phyloP scores from a whole-genome alignment of 2,113 vertebrate species.

The Urocitellus parryii region DNA sequence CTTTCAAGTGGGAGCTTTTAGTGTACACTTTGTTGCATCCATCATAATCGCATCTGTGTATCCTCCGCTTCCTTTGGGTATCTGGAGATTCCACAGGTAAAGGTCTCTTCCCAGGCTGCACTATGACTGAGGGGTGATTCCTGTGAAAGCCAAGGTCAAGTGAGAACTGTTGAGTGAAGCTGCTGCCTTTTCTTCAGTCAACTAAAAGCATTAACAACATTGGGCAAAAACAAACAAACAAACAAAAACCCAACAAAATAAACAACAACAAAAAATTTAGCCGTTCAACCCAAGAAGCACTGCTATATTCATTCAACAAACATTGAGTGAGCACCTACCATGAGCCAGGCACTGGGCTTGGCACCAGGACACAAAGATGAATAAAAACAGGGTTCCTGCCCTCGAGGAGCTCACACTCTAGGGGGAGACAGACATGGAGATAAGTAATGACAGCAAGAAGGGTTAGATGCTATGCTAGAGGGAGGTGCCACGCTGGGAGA shows the following conservation, averaged over 20 bases:
- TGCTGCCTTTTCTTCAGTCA: neutral
- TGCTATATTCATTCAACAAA: conserved; percentile 76
- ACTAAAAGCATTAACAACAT: conserved; percentile 62
- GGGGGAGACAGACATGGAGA: conserved; percentile 82
- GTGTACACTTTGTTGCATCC: conserved; percentile 99
- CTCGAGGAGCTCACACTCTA: conserved; percentile 83
- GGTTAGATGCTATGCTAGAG: conserved; percentile 6
- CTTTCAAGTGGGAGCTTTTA: conserved; percentile 98
- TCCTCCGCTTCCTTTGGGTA: conserved; percentile 94
- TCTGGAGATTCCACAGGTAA: conserved; percentile 96
- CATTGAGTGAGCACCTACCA: conserved; percentile 78
- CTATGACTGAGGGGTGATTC: conserved; percentile 95
- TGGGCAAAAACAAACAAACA: conserved; percentile 54
- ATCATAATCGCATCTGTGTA: conserved; percentile 96
- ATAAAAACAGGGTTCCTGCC: conserved; percentile 84
- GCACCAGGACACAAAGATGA: conserved; percentile 79
- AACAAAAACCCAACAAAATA: conserved; percentile 52
- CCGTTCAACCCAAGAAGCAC: conserved; percentile 70
- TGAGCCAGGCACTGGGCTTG: conserved; percentile 82
- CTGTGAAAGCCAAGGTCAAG: conserved; percentile 82
- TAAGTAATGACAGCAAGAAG: conserved; percentile 77
- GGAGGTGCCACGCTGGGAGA: neutral
- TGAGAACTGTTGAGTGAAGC: neutral
- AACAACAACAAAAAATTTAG: conserved; percentile 62
- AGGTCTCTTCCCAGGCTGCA: conserved; percentile 93